Base-by-base conservation (phyloP, 2,113 vertebrate species). In the Muntiacus reevesi region DNA sequence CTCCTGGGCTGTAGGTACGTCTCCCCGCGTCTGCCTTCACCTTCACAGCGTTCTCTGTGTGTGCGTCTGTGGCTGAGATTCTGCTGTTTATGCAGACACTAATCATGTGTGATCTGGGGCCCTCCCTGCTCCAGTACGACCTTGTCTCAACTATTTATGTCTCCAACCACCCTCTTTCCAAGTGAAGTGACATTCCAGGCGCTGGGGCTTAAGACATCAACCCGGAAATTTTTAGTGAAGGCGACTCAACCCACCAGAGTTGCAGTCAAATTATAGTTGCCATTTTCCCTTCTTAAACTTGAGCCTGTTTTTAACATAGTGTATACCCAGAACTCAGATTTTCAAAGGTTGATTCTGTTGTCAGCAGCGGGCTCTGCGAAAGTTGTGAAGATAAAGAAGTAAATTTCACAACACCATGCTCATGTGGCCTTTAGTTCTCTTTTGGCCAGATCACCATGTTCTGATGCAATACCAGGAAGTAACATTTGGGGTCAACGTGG, bases 41-140 rank as follows among this genome's bases (percentile, higher is more conserved):
- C 54, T 12, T 45, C 54, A 5, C 1, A 43, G 40, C 0, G 0
- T 0, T 59, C 36, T 23, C 9, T 11, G 1, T 43, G 27, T n/a
- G 21, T 36, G 12, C 2, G 2, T 47, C 54, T n/a, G 40, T 5
- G 67, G 2, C 67, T 28, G 6, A 7, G 33, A 0, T 10, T 60
- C 74, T 19, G 16, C 21, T 27, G 1, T 47, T 16, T 60, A 25
- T 79, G 17, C 16, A 27, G 55, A 79, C 2, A 4, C 28, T 43
- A 12, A 8, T 33, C 54, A 17, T 2, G 23, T 12, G 7, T 15
- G 33, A 33, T 40, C 67, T 17, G 33, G 33, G 55, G 14, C 30
- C 55, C 30, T 8, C 6, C 8, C 14, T 79, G 40, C 71, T 25
- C 28, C 50, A 16, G 11, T 5, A 5, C 0, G 14, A 36, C 15